phyloP scores from a whole-genome alignment of 2,888 invertebrate genomes.

The Erynnis tages region DNA sequence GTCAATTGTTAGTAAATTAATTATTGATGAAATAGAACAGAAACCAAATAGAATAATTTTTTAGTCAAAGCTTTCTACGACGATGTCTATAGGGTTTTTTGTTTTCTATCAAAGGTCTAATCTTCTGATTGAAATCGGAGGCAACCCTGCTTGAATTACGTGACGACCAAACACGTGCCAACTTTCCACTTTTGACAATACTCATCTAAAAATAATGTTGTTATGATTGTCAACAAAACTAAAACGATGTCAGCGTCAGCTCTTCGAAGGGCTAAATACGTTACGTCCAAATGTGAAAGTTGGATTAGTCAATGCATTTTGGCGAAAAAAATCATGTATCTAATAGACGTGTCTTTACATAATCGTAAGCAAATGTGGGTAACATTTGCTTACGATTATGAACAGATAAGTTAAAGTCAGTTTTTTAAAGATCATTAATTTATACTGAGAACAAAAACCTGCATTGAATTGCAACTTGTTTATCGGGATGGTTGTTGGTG shows the following conservation, averaged over 20 bases:
- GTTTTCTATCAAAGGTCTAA: neutral
- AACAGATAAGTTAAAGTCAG: no score
- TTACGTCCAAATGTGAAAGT: constrained; percentile 40
- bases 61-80: no score
- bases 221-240: constrained; percentile 38
- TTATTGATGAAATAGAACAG: no score
- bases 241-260: constrained; percentile 25
- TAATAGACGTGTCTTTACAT: neutral
- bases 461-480: no score
- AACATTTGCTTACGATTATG: no score
- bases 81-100: no score
- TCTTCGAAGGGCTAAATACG: constrained; percentile 34
- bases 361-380: no score
- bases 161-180: constrained; percentile 31
- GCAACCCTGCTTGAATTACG: constrained; percentile 31
- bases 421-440: no score
- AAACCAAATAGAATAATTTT: no score
- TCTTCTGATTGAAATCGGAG: neutral
- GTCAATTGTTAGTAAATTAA: no score
- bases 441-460: no score
- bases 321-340: constrained; percentile 1
- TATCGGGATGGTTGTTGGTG: no score
- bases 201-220: constrained; percentile 23
- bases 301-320: constrained; percentile 32
- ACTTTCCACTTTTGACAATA: constrained; percentile 32